A percentile compares a stretch with the other conserved stretches of the same genome.
Conservation (phyloP, 2,888 invertebrate species). For the Eurytoma adleriae region DNA sequence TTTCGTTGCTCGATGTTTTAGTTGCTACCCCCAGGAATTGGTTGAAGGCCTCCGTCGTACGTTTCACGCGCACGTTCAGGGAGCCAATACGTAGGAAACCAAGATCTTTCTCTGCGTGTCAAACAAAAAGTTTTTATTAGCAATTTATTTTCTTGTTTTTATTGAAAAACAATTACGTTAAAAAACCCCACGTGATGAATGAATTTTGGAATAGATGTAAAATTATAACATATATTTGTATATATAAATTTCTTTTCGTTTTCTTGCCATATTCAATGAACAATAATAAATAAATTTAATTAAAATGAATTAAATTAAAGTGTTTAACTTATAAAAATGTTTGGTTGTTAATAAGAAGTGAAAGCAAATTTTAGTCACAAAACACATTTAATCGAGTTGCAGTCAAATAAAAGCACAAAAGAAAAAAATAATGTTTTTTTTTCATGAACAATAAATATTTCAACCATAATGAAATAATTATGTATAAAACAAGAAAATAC, state of each 20-base stretch:
- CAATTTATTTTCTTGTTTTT: neutral
- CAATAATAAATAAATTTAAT: no score
- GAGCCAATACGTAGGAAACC: conserved; percentile 95
- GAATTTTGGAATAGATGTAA: neutral
- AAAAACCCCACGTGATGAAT: neutral
- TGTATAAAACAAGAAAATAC: neutral
- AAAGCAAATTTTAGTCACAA: no score
- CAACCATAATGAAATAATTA: neutral
- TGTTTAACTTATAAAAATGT: no score
- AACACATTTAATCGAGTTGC: no score
- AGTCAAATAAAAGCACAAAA: no score
- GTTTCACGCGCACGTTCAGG: conserved; percentile 93
- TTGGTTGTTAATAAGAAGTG: no score
- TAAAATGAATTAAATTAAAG: no score
- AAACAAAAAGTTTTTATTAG: conserved; percentile 5
- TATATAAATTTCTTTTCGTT: no score
- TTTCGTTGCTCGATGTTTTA: conserved; percentile 79
- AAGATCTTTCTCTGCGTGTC: conserved; percentile 86
- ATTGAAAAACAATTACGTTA: neutral
- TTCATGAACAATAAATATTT: no score
- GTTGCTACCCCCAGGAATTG: conserved; percentile 88
- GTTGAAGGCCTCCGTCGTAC: conserved; percentile 94
- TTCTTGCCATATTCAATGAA: no score
- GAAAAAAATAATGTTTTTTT: no score
- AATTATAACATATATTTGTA: no score